Percentiles rank a stretch among this genome's conserved stretches.
Evolutionary conservation across 2,113 vertebrate species (phyloP).

Genomic region (Podarcis muralis): DNA sequence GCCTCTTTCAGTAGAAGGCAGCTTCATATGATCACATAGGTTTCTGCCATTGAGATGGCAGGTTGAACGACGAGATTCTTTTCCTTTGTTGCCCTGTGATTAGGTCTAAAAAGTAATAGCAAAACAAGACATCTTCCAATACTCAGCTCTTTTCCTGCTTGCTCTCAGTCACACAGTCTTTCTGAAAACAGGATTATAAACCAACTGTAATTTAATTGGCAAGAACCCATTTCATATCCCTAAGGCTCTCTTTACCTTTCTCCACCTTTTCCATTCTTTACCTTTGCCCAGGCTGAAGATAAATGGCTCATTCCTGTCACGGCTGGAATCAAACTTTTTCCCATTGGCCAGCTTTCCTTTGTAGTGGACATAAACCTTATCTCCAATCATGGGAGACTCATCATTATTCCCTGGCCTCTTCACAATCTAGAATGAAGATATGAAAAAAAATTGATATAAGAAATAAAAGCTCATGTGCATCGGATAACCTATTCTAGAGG

Average conservation of each 20-base stretch:
- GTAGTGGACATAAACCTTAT: slow-evolving; percentile 94
- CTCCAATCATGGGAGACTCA: slow-evolving; percentile 91
- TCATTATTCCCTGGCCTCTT: slow-evolving; percentile 81
- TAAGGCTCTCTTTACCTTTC: slow-evolving; percentile 34
- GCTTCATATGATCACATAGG: not conserved
- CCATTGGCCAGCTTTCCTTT: slow-evolving; percentile 89
- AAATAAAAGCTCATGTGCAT: not conserved
- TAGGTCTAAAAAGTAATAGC: not conserved
- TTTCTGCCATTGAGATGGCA: not conserved
- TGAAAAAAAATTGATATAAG: not conserved
- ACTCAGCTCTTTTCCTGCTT: not conserved
- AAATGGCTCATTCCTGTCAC: slow-evolving; percentile 89
- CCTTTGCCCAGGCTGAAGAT: slow-evolving; percentile 92
- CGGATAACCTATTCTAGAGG: not conserved
- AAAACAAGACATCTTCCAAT: not conserved
- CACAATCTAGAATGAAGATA: slow-evolving; percentile 79
- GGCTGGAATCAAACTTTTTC: slow-evolving; percentile 94
- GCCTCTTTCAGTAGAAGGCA: not conserved
- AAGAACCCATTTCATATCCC: slow-evolving; percentile 2
- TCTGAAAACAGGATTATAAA: slow-evolving; percentile 11
- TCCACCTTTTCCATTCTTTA: slow-evolving; percentile 62
- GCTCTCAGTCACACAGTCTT: not conserved
- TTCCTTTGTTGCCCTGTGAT: not conserved
- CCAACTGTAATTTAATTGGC: slow-evolving; percentile 9
- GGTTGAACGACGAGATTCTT: not conserved